Percentiles rank a stretch among this genome's conserved stretches.
Evolutionary conservation across 2,797 vertebrate genomes (phyloP).

Genomic region (Okamejei kenojei): DNA sequence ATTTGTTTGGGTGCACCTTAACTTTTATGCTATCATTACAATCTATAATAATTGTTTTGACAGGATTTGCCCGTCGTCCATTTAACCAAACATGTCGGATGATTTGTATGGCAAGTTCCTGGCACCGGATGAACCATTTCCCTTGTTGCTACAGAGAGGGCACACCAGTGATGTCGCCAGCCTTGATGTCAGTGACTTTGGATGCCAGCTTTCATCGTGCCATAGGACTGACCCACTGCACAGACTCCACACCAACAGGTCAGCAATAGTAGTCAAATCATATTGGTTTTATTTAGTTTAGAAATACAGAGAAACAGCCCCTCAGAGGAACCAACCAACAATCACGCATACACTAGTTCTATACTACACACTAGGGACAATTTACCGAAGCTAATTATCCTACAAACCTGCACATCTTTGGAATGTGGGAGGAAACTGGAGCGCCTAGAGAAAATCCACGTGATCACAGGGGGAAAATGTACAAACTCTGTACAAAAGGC

Average conservation of each 20-base stretch:
- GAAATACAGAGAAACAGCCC: too few relatives aligned
- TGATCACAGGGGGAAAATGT: too few relatives aligned
- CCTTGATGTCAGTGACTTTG: slow-evolving; percentile 88
- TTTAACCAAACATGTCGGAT: slow-evolving; percentile 63
- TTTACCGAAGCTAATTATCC: too few relatives aligned
- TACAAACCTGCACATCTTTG: too few relatives aligned
- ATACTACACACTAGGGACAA: too few relatives aligned
- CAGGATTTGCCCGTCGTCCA: neutral
- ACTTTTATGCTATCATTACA: neutral
- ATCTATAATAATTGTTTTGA: neutral
- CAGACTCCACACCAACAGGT: slow-evolving; percentile 90
- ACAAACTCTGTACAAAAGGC: too few relatives aligned
- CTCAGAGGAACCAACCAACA: too few relatives aligned
- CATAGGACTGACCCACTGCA: slow-evolving; percentile 89
- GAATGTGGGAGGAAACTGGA: too few relatives aligned
- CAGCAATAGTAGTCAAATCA: slow-evolving; percentile 21
- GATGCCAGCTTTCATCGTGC: slow-evolving; percentile 88
- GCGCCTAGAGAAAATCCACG: too few relatives aligned
- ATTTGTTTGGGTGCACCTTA: too few relatives aligned
- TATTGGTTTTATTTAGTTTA: neutral
- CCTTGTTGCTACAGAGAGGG: slow-evolving; percentile 74
- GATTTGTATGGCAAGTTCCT: slow-evolving; percentile 88
- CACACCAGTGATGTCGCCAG: slow-evolving; percentile 84
- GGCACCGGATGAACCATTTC: slow-evolving; percentile 84
- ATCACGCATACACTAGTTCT: too few relatives aligned